These are phyloP conservation scores for Tortricodes alternella DNA, from an alignment of 2,888 invertebrate species.

Conservation along the genomic window DNA sequence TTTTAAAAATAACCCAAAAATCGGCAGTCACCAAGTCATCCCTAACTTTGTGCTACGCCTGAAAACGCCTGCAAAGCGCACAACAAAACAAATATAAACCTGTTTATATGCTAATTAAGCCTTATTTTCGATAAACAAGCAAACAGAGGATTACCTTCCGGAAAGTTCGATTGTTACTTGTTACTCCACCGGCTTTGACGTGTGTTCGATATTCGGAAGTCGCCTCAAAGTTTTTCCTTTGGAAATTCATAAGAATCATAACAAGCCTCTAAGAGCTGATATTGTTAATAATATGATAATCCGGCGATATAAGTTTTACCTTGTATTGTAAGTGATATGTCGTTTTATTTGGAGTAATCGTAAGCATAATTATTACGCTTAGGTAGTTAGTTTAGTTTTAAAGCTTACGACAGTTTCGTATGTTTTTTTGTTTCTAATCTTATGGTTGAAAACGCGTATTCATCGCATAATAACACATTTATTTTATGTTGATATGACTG, in stretches of 20 bases:
- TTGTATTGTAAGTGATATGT: too few species aligned
- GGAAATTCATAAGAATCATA: conserved; percentile 2
- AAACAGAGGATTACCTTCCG: not conserved
- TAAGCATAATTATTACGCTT: too few species aligned
- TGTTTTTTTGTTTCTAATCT: too few species aligned
- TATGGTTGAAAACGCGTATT: too few species aligned
- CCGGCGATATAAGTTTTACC: too few species aligned
- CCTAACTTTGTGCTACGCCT: too few species aligned
- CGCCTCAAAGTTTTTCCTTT: not conserved
- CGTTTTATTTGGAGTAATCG: too few species aligned
- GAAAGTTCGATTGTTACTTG: conserved; percentile 8
- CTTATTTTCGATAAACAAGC: conserved; percentile 1
- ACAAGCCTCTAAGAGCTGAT: too few species aligned
- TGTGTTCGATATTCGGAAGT: not conserved
- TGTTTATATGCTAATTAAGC: conserved; percentile 9
- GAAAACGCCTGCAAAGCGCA: not conserved
- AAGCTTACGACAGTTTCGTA: too few species aligned
- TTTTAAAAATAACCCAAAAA: not conserved
- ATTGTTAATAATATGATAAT: not conserved
- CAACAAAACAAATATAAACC: not conserved
- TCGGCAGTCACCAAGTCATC: not conserved
- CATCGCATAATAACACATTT: too few species aligned
- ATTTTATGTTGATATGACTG: too few species aligned
- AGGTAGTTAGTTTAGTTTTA: too few species aligned
- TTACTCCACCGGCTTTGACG: not conserved